Evolutionary conservation across 2,888 invertebrate genomes (phyloP).

Genomic region (Tryphoninae sp.): DNA sequence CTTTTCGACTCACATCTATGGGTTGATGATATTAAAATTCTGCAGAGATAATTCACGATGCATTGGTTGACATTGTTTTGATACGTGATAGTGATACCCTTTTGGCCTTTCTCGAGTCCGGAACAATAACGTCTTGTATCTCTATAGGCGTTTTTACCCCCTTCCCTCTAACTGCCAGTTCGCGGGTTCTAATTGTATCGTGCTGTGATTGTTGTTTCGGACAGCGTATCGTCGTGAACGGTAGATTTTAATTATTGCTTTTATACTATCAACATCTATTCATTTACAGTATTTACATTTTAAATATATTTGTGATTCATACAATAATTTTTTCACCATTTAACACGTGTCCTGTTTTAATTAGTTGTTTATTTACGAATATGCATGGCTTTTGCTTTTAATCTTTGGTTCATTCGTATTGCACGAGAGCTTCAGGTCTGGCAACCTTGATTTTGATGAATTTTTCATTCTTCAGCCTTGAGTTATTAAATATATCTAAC

Average conservation of each 20-base stretch:
- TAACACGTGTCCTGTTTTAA: too few species aligned
- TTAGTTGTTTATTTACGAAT: background rate
- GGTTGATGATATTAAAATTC: background rate
- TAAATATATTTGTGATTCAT: background rate
- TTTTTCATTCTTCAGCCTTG: too few species aligned
- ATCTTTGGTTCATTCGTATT: background rate
- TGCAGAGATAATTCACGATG: background rate
- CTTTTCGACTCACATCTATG: background rate
- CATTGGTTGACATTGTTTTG: background rate
- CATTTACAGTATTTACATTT: background rate
- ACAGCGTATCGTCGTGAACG: background rate
- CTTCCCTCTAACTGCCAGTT: background rate
- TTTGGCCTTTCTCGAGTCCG: background rate
- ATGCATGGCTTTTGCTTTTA: background rate
- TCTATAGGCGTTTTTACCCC: background rate
- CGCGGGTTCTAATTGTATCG: background rate
- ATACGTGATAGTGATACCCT: background rate
- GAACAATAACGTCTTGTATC: background rate
- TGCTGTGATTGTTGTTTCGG: constrained; percentile 1
- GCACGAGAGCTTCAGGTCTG: background rate
- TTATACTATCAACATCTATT: background rate
- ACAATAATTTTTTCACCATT: background rate
- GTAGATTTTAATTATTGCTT: background rate
- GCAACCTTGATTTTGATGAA: background rate
- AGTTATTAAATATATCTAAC: background rate